Conservation (phyloP, 2,888 invertebrate species). For the Lepas anatifera region DNA sequence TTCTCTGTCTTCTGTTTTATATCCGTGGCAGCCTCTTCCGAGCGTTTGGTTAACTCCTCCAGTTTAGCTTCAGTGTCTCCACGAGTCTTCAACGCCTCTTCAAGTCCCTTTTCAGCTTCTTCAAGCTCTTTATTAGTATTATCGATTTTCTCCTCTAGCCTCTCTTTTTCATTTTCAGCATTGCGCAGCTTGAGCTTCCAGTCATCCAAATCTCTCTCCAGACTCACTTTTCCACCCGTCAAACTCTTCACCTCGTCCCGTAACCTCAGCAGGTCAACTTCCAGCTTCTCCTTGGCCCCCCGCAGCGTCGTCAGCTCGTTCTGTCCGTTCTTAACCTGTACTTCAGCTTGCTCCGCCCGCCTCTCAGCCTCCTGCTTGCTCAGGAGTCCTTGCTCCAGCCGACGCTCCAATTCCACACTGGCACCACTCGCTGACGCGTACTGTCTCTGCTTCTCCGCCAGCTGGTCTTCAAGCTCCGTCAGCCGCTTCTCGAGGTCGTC, state of each 20-base stretch:
- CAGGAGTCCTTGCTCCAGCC: neutral
- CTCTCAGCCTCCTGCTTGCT: neutral
- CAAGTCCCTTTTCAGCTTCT: neutral
- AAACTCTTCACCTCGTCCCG: neutral
- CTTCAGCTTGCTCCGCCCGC: neutral
- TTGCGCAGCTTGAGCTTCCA: slow-evolving; percentile 1
- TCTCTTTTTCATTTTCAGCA: neutral
- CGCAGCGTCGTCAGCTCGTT: slow-evolving; percentile 3
- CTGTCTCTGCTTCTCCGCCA: slow-evolving; percentile 3
- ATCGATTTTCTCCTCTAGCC: neutral
- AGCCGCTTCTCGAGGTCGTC: neutral
- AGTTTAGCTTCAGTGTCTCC: neutral
- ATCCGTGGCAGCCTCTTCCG: neutral
- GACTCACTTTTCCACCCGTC: neutral
- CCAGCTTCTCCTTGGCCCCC: neutral
- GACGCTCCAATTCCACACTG: slow-evolving; percentile 1
- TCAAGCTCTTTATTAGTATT: neutral
- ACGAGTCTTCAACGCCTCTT: neutral
- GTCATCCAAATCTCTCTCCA: neutral
- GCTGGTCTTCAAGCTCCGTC: neutral
- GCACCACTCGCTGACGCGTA: neutral
- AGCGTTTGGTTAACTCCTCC: neutral
- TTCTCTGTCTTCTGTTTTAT: no score
- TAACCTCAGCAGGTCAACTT: neutral
- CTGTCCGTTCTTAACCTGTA: neutral